Conservation (phyloP, 1,140 invertebrate species). For the Platorchestia sp. region DNA sequence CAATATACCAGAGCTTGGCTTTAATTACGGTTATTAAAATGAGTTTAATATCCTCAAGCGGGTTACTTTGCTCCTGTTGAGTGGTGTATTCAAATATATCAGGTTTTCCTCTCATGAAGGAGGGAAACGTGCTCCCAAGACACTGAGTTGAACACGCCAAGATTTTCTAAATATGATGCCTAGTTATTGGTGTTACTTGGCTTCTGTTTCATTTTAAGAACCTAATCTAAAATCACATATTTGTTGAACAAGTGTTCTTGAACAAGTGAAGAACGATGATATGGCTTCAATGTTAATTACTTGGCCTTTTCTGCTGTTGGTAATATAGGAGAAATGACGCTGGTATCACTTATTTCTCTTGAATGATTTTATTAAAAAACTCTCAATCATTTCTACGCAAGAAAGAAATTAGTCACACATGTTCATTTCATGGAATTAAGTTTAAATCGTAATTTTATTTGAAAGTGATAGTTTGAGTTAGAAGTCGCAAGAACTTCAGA, state of each 20-base stretch:
- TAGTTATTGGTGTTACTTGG: not conserved
- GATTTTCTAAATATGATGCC: not conserved
- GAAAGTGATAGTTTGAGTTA: not conserved
- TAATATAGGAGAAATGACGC: not conserved
- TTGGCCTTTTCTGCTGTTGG: not conserved
- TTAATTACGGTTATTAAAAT: not conserved
- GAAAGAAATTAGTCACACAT: too few species aligned
- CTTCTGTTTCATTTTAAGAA: not conserved
- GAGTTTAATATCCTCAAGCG: not conserved
- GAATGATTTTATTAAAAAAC: not conserved
- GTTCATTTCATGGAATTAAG: too few species aligned
- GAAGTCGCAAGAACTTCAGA: not conserved
- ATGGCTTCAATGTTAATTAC: not conserved
- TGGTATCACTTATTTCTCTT: not conserved
- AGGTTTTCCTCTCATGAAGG: not conserved
- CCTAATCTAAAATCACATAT: not conserved
- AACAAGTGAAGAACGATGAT: not conserved
- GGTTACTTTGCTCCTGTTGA: not conserved
- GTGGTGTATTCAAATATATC: not conserved
- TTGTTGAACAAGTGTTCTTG: not conserved
- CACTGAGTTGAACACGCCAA: not conserved
- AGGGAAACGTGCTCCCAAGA: not conserved
- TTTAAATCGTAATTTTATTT: too few species aligned
- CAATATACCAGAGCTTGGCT: not conserved
- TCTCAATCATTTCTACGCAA: not conserved